Conservation (phyloP, 2,113 vertebrate species). For the Arenaria interpres region DNA sequence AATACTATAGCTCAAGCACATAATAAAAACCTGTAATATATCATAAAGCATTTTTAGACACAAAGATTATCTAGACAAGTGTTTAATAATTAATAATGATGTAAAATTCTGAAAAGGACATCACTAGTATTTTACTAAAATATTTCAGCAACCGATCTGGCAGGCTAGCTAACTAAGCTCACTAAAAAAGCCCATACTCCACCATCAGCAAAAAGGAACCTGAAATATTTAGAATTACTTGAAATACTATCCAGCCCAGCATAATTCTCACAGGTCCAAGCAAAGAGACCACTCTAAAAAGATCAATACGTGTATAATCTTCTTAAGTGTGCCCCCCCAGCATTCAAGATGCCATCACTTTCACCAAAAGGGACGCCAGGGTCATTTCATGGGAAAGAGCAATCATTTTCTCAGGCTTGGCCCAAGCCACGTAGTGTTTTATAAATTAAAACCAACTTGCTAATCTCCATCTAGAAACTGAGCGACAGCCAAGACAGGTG, state of each 20-base stretch:
- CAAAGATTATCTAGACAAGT: neutral
- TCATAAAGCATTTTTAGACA: neutral
- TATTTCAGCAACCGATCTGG: neutral
- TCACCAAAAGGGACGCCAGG: neutral
- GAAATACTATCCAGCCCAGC: neutral
- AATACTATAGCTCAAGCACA: neutral
- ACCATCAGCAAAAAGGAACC: neutral
- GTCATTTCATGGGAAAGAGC: neutral
- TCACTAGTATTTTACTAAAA: neutral
- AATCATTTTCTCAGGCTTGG: neutral
- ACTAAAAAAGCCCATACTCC: neutral
- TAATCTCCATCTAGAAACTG: neutral
- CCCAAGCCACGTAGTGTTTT: neutral
- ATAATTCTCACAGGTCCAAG: neutral
- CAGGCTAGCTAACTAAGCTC: neutral
- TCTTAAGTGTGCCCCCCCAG: neutral
- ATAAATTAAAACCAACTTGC: constrained; percentile 1
- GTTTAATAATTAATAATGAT: neutral
- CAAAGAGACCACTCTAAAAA: neutral
- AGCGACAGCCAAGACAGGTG: neutral
- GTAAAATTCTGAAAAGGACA: neutral
- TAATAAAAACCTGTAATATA: neutral
- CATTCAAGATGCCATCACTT: neutral
- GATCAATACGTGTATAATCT: neutral
- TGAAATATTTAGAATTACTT: neutral